A percentile compares a stretch with the other conserved stretches of the same genome.
Conservation (phyloP, 2,888 invertebrate genomes). For the Nowickia ferox region DNA sequence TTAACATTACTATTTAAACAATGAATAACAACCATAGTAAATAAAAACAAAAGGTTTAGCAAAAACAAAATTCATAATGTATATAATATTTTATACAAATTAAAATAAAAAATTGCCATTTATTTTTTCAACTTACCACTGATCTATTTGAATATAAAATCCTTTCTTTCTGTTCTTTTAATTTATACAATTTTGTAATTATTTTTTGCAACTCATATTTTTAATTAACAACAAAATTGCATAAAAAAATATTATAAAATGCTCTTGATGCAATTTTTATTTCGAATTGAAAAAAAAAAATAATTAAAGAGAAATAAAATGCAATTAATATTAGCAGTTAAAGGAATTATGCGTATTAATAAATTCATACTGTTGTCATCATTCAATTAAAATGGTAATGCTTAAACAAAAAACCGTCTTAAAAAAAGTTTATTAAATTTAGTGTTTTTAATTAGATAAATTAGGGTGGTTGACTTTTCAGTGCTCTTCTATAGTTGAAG, state of each 20-base stretch:
- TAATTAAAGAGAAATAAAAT: conserved; percentile 27
- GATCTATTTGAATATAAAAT: conserved; percentile 33
- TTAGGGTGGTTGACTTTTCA: background rate
- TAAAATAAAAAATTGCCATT: conserved; percentile 5
- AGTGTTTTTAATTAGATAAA: background rate
- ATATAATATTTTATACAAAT: background rate
- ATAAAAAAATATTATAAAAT: conserved; percentile 33
- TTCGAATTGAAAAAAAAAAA: background rate
- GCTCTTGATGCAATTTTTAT: conserved; percentile 13
- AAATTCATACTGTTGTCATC: conserved; percentile 34
- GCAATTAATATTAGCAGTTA: conserved; percentile 26
- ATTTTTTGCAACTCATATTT: conserved; percentile 12
- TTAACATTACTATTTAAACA: background rate
- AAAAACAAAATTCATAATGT: background rate
- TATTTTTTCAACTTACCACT: conserved; percentile 58
- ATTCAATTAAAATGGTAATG: conserved; percentile 32
- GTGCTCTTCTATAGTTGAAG: too few species aligned
- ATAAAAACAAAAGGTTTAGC: background rate
- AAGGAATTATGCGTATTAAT: conserved; percentile 18
- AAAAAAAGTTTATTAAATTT: background rate
- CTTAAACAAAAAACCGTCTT: background rate
- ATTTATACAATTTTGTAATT: conserved; percentile 45
- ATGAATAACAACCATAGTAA: conserved; percentile 8
- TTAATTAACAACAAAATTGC: conserved; percentile 54
- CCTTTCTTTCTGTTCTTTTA: conserved; percentile 45